Conservation (phyloP, 2,113 vertebrate genomes). For the Lichenostomus cassidix region DNA sequence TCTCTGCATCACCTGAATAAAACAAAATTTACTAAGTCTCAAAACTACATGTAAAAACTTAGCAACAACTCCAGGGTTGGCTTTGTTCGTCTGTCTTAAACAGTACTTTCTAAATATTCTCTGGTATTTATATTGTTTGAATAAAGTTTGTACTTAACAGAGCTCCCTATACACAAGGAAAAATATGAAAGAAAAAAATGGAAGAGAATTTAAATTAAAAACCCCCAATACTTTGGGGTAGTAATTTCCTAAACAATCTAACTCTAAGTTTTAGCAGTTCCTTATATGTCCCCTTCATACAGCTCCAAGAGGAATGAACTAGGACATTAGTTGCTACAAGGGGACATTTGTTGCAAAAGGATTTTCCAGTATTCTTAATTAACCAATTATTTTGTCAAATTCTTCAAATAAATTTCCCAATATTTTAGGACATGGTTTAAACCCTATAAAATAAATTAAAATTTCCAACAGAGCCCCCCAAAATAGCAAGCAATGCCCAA, state of each 20-base stretch:
- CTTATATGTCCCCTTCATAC: neutral
- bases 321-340: neutral
- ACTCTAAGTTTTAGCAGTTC: neutral
- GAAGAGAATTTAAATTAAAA: neutral
- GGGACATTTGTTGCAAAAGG: neutral
- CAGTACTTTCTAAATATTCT: neutral
- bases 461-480: neutral
- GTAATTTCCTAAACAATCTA: neutral
- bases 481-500: neutral
- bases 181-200: neutral
- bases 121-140: neutral
- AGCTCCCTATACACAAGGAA: neutral
- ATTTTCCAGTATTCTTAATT: neutral
- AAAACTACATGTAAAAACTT: neutral
- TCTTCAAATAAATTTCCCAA: neutral
- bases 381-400: neutral
- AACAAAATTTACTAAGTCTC: neutral
- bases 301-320: neutral
- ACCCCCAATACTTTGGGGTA: rapidly evolving
- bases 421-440: neutral
- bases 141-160: neutral
- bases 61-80: neutral
- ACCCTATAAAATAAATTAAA: neutral
- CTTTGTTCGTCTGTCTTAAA: neutral
- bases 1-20: neutral